Evolutionary conservation across 2,888 invertebrate species (phyloP), one percentile per base, ranked within the genome.

Genomic region (Diogma glabrata): DNA sequence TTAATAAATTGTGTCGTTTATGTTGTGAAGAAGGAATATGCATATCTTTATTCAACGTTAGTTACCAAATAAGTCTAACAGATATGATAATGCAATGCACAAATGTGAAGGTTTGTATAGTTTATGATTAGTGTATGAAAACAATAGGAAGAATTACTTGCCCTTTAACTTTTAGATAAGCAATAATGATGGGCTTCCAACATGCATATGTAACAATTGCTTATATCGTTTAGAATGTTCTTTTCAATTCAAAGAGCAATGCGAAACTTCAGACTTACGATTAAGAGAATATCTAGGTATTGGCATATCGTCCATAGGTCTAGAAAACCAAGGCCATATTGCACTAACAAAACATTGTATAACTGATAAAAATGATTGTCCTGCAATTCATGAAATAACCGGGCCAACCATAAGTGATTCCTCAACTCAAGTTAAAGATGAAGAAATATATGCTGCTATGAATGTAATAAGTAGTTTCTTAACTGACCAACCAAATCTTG

Each of bases 1-100:
- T 62, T 43, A 60, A 60, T 51, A 61, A 62, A 57, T 61, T 64
- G n/a, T 65, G 64, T 53, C 60, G 64, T 20, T 60, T 65, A 54
- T 65, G 65, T 50, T 55, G 64, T 26, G 63, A 63, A 57, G 60
- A 54, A 51, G 64, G 63, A 50, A 50, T 61, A 9, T 52, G 62
- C 9, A 60, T 61, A 16, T 63, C 63, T 20, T 10, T 46, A 6
- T 43, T 14, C 22, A 43, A 6, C 16, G 4, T 43, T 14, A 43
- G 23, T 23, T 43, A 23, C 23, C 43, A 43, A 22, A 20, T 43
- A 23, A 20, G 43, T n/a, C n/a, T 43, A n/a, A 22, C 22, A 22
- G 43, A 43, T 43, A 23, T 43, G 3, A n/a, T 43, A 6, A 43
- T 43, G 43, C n/a, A 43, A 17, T 43, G 43, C 43, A 43, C 43